phyloP scores from a whole-genome alignment of 2,888 invertebrate genomes.

The Rhagophthalmus giganteus region DNA sequence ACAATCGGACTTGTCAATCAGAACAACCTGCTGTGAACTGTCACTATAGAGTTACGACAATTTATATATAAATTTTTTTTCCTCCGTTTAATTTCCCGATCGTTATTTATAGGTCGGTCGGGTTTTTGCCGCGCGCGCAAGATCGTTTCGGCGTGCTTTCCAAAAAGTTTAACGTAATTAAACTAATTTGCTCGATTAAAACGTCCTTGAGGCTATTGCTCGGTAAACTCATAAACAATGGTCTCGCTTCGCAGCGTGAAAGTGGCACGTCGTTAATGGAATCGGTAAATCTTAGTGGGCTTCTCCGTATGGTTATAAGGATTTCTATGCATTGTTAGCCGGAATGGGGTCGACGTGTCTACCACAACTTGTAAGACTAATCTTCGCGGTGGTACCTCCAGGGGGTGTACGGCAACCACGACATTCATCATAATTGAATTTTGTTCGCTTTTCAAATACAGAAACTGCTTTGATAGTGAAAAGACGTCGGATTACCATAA shows the following conservation, averaged over 20 bases:
- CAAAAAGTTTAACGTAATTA: constrained; percentile 11
- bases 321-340: constrained; percentile 32
- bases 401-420: constrained; percentile 11
- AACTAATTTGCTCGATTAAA: constrained; percentile 19
- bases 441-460: constrained; percentile 3
- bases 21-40: constrained; percentile 37
- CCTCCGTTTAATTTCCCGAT: constrained; percentile 3
- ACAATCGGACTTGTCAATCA: constrained; percentile 40
- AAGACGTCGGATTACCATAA: background rate
- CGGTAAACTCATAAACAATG: constrained; percentile 40
- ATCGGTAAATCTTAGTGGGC: constrained; percentile 40
- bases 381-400: constrained; percentile 7
- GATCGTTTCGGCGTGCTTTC: constrained; percentile 5
- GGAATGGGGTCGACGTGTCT: constrained; percentile 33
- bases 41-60: constrained; percentile 26
- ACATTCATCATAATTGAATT: constrained; percentile 16
- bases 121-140: background rate
- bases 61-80: constrained; percentile 10
- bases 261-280: constrained; percentile 44
- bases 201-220: constrained; percentile 14
- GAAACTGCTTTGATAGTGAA: constrained; percentile 4
- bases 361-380: constrained; percentile 7
- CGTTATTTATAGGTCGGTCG: constrained; percentile 1
- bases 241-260: constrained; percentile 45
- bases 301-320: constrained; percentile 32